A percentile compares a stretch with the other conserved stretches of the same genome.
Conservation (phyloP, 2,888 invertebrate genomes). For the Lithophane ornitopus region DNA sequence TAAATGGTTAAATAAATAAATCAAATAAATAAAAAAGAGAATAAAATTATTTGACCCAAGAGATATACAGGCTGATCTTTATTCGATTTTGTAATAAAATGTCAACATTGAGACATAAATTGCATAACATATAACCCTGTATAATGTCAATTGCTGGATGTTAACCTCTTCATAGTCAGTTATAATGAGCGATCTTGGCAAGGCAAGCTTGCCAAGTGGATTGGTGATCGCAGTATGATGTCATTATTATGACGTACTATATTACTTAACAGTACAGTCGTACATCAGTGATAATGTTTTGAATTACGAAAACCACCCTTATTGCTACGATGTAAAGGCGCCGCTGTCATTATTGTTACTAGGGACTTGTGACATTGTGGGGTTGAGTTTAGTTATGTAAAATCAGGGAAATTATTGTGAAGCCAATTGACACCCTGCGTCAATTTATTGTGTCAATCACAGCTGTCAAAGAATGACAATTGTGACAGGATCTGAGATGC, state of each 20-base stretch:
- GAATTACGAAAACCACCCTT: not conserved
- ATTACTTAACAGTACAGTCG: not conserved
- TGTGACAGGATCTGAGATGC: no score
- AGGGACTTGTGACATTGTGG: not conserved
- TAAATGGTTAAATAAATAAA: not conserved
- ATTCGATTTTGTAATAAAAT: not conserved
- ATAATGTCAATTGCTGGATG: slow-evolving; percentile 4
- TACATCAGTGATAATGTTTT: not conserved
- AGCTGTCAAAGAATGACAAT: not conserved
- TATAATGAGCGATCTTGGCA: slow-evolving; percentile 47
- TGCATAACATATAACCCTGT: not conserved
- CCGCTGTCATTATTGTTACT: not conserved
- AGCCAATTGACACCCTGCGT: not conserved
- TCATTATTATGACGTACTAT: slow-evolving; percentile 6
- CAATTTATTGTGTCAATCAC: no score
- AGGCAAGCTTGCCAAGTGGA: slow-evolving; percentile 24
- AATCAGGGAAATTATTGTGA: not conserved
- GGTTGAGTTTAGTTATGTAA: not conserved
- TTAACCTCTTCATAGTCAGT: slow-evolving; percentile 17
- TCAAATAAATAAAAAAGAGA: not conserved
- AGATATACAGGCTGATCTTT: not conserved
- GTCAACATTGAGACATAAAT: not conserved
- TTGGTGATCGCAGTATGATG: slow-evolving; percentile 16
- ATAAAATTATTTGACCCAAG: not conserved
- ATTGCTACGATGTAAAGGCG: not conserved